A percentile compares a stretch with the other conserved stretches of the same genome.
phyloP scores from a whole-genome alignment of 1,140 invertebrate species.

The Gryllus bimaculatus region DNA sequence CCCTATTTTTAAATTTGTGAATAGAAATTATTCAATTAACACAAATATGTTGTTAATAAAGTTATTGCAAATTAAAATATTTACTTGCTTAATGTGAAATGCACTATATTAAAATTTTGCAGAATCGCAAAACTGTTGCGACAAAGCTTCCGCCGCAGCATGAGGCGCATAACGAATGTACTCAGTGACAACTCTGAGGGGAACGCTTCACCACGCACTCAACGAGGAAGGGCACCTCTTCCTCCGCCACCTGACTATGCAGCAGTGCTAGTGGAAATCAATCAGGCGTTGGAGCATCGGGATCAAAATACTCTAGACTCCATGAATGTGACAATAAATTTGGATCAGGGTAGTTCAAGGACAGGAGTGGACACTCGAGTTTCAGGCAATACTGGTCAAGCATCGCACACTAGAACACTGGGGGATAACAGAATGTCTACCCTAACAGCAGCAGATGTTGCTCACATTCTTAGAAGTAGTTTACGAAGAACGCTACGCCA shows the following conservation, averaged over 20 bases:
- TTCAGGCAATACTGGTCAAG: neutral
- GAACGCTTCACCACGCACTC: conserved; percentile 20
- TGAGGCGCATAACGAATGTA: conserved; percentile 51
- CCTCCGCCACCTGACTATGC: conserved; percentile 53
- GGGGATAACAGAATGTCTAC: conserved; percentile 29
- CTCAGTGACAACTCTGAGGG: conserved; percentile 33
- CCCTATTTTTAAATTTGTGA: too few species aligned
- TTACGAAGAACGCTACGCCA: conserved; percentile 35
- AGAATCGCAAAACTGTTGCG: conserved; percentile 67
- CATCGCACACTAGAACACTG: neutral
- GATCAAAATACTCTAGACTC: conserved; percentile 28
- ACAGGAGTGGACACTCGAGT: conserved; percentile 18
- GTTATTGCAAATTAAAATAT: too few species aligned
- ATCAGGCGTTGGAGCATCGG: conserved; percentile 31
- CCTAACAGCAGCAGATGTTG: conserved; percentile 46
- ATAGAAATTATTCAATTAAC: too few species aligned
- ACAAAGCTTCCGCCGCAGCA: conserved; percentile 69
- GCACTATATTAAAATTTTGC: conserved; percentile 18
- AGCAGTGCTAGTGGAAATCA: conserved; percentile 51
- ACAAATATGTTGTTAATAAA: too few species aligned
- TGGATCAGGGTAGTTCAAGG: conserved; percentile 27
- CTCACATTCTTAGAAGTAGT: conserved; percentile 46
- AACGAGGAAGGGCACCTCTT: conserved; percentile 22
- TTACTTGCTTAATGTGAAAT: too few species aligned
- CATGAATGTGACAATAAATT: neutral